Conservation (phyloP, 2,888 invertebrate species). For the Malacosoma neustria region DNA sequence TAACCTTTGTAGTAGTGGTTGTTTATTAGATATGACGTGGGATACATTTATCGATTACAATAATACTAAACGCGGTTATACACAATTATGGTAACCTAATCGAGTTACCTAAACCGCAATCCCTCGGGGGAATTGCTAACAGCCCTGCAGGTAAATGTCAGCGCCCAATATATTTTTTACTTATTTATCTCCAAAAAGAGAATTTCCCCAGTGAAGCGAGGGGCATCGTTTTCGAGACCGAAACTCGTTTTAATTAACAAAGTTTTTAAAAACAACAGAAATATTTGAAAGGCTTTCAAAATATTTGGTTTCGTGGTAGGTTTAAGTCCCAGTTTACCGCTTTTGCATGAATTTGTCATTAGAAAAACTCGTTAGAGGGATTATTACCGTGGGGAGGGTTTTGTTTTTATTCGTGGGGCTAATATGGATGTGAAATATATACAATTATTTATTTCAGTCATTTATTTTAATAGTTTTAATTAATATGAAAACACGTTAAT, state of each 20-base stretch:
- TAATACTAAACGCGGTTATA: not conserved
- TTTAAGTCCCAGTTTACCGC: conserved; percentile 12
- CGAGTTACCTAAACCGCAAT: conserved; percentile 21
- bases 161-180: conserved; percentile 13
- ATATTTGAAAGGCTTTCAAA: conserved; percentile 20
- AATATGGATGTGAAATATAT: not conserved
- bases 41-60: not conserved
- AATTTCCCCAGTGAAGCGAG: conserved; percentile 15
- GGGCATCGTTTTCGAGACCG: conserved; percentile 30
- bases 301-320: conserved; percentile 18
- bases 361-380: conserved; percentile 7
- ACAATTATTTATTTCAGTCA: too few relatives aligned
- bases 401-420: not conserved
- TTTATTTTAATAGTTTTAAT: too few relatives aligned
- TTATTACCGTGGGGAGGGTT: conserved; percentile 1
- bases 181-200: conserved; percentile 16
- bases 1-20: too few relatives aligned
- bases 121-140: conserved; percentile 24
- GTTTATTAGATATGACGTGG: too few relatives aligned
- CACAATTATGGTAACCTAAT: conserved; percentile 9
- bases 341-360: conserved; percentile 13
- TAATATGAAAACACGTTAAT: too few relatives aligned
- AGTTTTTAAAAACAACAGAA: conserved; percentile 36
- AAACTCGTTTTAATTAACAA: conserved; percentile 49
- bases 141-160: conserved; percentile 13